These are phyloP conservation scores for Nicator chloris DNA, from an alignment of 2,113 vertebrate genomes.

Conservation along the genomic window DNA sequence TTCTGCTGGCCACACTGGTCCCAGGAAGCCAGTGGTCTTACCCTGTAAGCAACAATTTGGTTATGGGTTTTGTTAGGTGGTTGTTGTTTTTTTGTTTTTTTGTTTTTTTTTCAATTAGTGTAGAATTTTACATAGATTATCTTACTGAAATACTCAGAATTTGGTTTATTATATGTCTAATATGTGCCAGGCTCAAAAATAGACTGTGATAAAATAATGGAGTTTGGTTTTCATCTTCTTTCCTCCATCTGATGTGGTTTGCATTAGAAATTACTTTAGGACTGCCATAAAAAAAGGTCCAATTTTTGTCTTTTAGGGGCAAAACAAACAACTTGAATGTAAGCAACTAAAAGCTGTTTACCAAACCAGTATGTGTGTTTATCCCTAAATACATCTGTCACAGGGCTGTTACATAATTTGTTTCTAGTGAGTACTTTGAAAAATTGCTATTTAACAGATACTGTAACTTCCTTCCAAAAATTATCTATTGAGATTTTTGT, in stretches of 20 bases:
- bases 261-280: neutral
- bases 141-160: neutral
- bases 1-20: no score
- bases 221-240: neutral
- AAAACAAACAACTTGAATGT: neutral
- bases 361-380: neutral
- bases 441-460: neutral
- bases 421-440: neutral
- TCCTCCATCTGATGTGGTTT: neutral
- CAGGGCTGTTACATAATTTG: neutral
- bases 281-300: neutral
- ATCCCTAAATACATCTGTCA: slow-evolving; percentile 10
- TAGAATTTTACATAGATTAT: neutral
- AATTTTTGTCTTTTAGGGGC: neutral
- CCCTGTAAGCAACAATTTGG: neutral
- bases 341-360: neutral
- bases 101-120: neutral
- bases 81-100: no score
- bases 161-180: neutral
- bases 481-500: neutral
- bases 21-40: neutral
- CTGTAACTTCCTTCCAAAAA: neutral
- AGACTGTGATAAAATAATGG: neutral
- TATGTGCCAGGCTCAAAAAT: neutral
- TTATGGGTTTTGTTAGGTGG: neutral